phyloP scores from a whole-genome alignment of 2,888 invertebrate species.

The Oligia latruncula region DNA sequence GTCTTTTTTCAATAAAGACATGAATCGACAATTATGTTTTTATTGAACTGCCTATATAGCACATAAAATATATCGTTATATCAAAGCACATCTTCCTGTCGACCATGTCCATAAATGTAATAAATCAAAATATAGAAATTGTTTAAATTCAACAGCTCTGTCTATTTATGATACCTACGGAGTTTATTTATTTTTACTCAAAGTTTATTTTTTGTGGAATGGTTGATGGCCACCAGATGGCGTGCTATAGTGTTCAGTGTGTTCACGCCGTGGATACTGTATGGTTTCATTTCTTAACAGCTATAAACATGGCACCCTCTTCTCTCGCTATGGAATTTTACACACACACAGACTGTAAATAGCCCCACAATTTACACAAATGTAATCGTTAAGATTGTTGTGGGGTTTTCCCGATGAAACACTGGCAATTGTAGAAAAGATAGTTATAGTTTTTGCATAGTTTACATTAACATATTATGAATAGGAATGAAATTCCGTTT shows the following conservation, averaged over 20 bases:
- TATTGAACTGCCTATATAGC: slow-evolving; percentile 13
- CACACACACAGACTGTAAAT: slow-evolving; percentile 79
- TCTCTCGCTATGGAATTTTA: slow-evolving; percentile 82
- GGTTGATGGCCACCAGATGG: slow-evolving; percentile 88
- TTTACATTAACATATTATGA: not conserved
- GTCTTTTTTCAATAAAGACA: slow-evolving; percentile 21
- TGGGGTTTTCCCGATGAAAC: slow-evolving; percentile 75
- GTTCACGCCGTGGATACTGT: slow-evolving; percentile 77
- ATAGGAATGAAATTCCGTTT: not conserved
- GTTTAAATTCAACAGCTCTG: slow-evolving; percentile 78
- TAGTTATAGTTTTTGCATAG: slow-evolving; percentile 33
- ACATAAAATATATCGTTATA: slow-evolving; percentile 9
- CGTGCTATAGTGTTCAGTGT: slow-evolving; percentile 75
- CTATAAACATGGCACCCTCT: slow-evolving; percentile 85
- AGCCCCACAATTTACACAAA: slow-evolving; percentile 76
- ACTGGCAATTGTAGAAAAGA: slow-evolving; percentile 20
- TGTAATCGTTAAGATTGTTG: slow-evolving; percentile 77
- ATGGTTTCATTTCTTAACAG: slow-evolving; percentile 84
- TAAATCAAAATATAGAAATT: slow-evolving; percentile 71
- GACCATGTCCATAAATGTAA: slow-evolving; percentile 46
- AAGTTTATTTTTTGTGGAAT: slow-evolving; percentile 87
- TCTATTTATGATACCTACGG: slow-evolving; percentile 81
- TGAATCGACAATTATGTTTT: slow-evolving; percentile 16
- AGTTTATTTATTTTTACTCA: slow-evolving; percentile 86
- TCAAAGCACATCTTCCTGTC: slow-evolving; percentile 36